Evolutionary conservation across 2,797 vertebrate genomes (phyloP), one percentile per base, ranked within the genome.

Genomic region (Sciaenops ocellatus): DNA sequence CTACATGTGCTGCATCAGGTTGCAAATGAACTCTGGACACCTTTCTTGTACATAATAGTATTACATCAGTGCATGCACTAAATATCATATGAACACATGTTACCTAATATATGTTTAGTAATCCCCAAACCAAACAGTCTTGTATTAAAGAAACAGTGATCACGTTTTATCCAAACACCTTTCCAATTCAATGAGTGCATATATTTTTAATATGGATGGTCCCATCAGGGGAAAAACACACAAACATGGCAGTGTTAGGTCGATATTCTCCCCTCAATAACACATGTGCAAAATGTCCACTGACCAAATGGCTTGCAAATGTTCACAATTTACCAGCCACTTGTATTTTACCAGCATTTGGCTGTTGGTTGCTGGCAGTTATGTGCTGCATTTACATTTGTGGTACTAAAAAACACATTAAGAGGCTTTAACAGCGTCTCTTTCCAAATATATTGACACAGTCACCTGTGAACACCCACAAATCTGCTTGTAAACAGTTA

Each of bases 1-100:
- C 70, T 73, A 17, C 42, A 70, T 68, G 48, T 57, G 30, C 18
- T 54, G 76, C 46, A 74, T 91, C 69, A 76, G 71, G 66, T 79
- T 86, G 46, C 50, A 82, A 44, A 20, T 60, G 51, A 82, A 57
- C 41, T 46, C 72, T 15, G 12, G 6, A 69, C 51, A 68, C 69
- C 63, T 51, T 61, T 78, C 18, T 75, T 68, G 38, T 50, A 62
- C 24, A 77, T 46, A 70, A 51, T 46, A 59, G 34, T 6, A 60
- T 79, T 80, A 66, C 73, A 70, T 73, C 56, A 75, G 30, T 70
- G n/a, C 62, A 72, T 9, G n/a, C 67, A 75, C 44, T 73, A 18
- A 51, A 71, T 78, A 60, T 70, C 22, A 26, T 61, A n/a, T 66
- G 1, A 79, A 56, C 47, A 50, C 54, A 65, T 62, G 60, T 75